A percentile compares a stretch with the other conserved stretches of the same genome.
phyloP scores from a whole-genome alignment of 2,113 vertebrate species.

The Choloepus hoffmanni region DNA sequence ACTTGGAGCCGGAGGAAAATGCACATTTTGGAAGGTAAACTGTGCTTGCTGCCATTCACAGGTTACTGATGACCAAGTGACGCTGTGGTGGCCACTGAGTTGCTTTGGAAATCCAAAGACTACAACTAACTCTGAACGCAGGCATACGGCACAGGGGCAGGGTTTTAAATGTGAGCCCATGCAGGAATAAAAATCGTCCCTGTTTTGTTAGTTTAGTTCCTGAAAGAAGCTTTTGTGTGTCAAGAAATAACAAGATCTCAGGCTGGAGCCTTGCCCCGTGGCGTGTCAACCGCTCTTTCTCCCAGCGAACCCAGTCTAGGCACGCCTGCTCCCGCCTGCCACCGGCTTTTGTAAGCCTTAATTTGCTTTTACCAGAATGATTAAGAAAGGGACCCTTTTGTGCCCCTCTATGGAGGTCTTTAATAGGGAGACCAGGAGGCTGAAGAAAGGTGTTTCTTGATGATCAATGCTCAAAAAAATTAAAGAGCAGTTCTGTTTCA shows the following conservation, averaged over 20 bases:
- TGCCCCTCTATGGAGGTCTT: too few species aligned
- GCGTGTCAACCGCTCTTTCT: conserved; percentile 86
- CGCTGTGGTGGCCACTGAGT: conserved; percentile 15
- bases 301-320: conserved; percentile 84
- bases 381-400: conserved; percentile 84
- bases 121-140: conserved; percentile 81
- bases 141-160: conserved; percentile 82
- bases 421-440: conserved; percentile 54
- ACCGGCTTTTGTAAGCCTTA: conserved; percentile 85
- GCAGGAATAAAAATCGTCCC: conserved; percentile 85
- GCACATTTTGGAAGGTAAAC: conserved; percentile 52
- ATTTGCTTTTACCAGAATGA: conserved; percentile 82
- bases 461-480: conserved; percentile 79
- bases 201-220: conserved; percentile 88
- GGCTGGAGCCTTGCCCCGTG: conserved; percentile 86
- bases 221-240: conserved; percentile 92
- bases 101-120: conserved; percentile 79
- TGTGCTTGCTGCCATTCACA: conserved; percentile 63
- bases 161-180: conserved; percentile 85
- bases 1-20: neutral
- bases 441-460: conserved; percentile 79
- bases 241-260: conserved; percentile 86
- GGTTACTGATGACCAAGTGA: conserved; percentile 70
- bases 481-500: conserved; percentile 88
- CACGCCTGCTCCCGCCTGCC: conserved; percentile 87